A percentile compares a stretch with the other conserved stretches of the same genome.
phyloP scores from a whole-genome alignment of 2,113 vertebrate genomes.

The Centrocercus urophasianus region DNA sequence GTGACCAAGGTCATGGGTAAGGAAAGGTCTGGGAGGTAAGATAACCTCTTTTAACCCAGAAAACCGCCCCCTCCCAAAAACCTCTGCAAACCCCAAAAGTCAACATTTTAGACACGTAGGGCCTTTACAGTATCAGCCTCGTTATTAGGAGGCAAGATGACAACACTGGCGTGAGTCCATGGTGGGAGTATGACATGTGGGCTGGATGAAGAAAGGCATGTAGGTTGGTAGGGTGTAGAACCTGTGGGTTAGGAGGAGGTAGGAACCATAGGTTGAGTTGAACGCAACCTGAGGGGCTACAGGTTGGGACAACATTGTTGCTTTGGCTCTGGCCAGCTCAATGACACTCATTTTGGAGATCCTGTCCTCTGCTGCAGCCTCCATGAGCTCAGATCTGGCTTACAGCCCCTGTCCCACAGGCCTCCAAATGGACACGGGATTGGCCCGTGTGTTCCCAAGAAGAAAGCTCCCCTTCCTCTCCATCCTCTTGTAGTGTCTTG shows the following conservation, averaged over 20 bases:
- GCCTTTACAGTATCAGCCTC: not conserved
- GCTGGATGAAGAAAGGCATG: not conserved
- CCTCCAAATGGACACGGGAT: not conserved
- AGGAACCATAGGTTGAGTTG: not conserved
- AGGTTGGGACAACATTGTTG: not conserved
- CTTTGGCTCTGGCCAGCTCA: not conserved
- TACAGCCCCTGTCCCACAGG: not conserved
- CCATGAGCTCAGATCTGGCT: not conserved
- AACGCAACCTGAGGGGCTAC: not conserved
- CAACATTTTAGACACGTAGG: not conserved
- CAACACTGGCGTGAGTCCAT: accelerated
- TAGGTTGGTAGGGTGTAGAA: not conserved
- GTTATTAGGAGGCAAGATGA: not conserved
- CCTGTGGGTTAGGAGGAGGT: not conserved
- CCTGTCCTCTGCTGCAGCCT: not conserved
- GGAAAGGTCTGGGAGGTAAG: not conserved
- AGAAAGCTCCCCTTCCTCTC: not conserved
- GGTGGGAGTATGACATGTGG: not conserved
- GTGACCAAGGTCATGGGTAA: not conserved
- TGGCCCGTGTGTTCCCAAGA: not conserved
- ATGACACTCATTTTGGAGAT: accelerated
- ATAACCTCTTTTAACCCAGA: not conserved
- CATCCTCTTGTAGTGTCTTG: not conserved
- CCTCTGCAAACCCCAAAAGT: not conserved
- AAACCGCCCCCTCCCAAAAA: not conserved